Base-by-base conservation (phyloP, 2,888 invertebrate genomes). In the Drosophila eohydei region DNA sequence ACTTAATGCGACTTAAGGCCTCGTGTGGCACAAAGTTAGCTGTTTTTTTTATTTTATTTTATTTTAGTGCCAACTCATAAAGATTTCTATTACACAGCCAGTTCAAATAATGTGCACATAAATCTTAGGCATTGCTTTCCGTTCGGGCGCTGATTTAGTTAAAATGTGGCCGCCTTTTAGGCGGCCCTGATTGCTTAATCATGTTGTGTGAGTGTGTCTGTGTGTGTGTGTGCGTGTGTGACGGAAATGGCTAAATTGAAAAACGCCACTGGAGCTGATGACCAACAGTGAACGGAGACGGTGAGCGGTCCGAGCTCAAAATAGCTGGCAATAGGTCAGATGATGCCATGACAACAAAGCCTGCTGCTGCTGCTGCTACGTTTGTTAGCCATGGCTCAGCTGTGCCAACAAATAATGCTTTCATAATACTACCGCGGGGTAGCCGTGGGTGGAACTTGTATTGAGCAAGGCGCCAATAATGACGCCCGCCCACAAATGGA, bases 241-340 rank as follows among this genome's bases (percentile, higher is more conserved):
- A 71, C 80, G 86, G 83, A 83, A 83, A 83, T 80, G 58, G 80
- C 78, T 70, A 88, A 81, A 89, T 88, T 88, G 90, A 87, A 88
- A 88, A 84, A 67, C 83, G 76, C 83, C 88, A 83, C 72, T 84
- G 88, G 86, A 80, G 74, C 61, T 67, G 73, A 66, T 55, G 54
- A 44, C 68, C 72, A 67, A 40, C 59, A 55, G 66, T 32, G 54
- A 38, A 30, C 46, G 52, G 61, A 50, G 54, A 38, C 46, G 52
- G 61, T 52, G 54, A 38, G 36, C 46, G 52, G 61, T 52, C 21
- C 60, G 38, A 40, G 58, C 51, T 43, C 43, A 60, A 40, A 44
- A 34, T 46, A 38, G 43, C 16, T 41, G 48, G 67, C 68, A 55
- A 44, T 50, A 71, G 81, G 69, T 74, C 68, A 78, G 74, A 76